Evolutionary conservation across 2,113 vertebrate genomes (phyloP).

Genomic region (Felis chaus): DNA sequence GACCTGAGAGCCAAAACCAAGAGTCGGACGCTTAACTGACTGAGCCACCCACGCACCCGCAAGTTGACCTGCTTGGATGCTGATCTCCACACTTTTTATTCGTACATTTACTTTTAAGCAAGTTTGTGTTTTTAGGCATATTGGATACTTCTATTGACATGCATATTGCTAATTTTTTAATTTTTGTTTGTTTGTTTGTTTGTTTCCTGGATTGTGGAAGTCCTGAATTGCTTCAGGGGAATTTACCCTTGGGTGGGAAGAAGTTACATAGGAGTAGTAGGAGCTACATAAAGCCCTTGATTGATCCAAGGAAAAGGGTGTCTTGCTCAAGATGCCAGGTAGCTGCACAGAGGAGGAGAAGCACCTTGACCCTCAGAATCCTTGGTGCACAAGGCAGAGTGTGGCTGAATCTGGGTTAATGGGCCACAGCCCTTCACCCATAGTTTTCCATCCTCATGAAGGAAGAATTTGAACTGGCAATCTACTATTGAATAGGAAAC

Average conservation of each 20-base stretch:
- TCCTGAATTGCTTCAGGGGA: background rate
- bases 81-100: background rate
- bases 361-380: background rate
- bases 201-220: background rate
- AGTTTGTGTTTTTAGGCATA: background rate
- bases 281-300: background rate
- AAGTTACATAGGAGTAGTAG: background rate
- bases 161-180: background rate
- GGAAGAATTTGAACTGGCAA: background rate
- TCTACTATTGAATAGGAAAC: background rate
- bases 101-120: background rate
- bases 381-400: background rate
- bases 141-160: background rate
- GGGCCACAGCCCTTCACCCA: background rate
- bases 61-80: background rate
- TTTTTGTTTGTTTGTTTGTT: background rate
- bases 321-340: background rate
- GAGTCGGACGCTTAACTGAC: too few species aligned
- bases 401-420: background rate
- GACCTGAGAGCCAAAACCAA: too few species aligned
- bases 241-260: background rate
- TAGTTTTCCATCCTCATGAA: background rate
- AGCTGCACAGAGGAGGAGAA: background rate
- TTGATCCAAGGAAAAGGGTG: background rate
- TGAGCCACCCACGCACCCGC: background rate